Evolutionary conservation across 2,113 vertebrate genomes (phyloP).

Genomic region (Podocnemis expansa): DNA sequence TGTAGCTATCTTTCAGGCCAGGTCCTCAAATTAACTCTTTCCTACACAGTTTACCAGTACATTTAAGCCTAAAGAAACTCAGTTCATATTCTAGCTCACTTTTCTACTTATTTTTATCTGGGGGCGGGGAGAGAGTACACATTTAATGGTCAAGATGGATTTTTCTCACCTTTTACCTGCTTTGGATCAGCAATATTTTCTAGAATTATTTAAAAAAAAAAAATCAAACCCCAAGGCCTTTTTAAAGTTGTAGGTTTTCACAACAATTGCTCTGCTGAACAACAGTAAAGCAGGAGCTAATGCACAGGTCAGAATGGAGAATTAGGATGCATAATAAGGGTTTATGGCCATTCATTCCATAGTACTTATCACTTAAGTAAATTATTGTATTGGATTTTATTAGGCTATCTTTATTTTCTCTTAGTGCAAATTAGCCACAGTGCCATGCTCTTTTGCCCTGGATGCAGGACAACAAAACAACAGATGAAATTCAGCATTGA

Average conservation of each 20-base stretch:
- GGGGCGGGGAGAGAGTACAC: neutral
- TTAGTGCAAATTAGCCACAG: neutral
- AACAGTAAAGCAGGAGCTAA: neutral
- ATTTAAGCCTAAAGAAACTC: slow-evolving; percentile 39
- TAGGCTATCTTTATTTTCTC: neutral
- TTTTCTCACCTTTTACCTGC: neutral
- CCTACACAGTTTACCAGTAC: neutral
- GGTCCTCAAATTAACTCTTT: too few relatives aligned
- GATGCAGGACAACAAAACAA: neutral
- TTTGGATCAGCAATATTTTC: neutral
- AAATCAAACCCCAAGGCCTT: neutral
- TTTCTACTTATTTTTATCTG: too few relatives aligned
- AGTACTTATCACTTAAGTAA: neutral
- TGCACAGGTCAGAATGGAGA: neutral
- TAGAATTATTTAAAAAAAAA: neutral
- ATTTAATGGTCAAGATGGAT: slow-evolving; percentile 9
- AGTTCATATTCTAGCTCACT: slow-evolving; percentile 33
- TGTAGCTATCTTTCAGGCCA: too few relatives aligned
- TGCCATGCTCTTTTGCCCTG: neutral
- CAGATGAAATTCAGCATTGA: neutral
- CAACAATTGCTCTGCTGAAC: neutral
- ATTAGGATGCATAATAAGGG: neutral
- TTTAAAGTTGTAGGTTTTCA: neutral
- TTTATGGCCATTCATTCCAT: neutral
- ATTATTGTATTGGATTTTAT: neutral